Evolutionary conservation across 2,888 invertebrate species (phyloP).

Genomic region (Tineola bisselliella): DNA sequence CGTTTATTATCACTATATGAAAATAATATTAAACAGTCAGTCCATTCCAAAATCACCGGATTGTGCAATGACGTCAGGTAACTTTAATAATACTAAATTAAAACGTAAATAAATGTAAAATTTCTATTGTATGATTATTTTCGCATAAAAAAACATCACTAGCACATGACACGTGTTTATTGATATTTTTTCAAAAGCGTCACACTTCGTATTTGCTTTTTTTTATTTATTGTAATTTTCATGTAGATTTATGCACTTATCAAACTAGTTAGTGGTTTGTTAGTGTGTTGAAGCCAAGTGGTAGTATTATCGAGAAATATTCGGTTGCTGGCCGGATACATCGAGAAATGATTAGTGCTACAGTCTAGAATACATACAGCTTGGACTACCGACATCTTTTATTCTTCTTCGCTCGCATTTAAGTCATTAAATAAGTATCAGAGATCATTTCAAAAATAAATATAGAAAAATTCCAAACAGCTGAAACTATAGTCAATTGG

Average conservation of each 20-base stretch:
- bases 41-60: not conserved
- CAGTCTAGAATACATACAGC: too few species aligned
- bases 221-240: too few species aligned
- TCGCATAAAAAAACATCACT: too few species aligned
- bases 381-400: too few species aligned
- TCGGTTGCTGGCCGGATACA: not conserved
- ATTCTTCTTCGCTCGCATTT: too few species aligned
- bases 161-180: not conserved
- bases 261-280: not conserved
- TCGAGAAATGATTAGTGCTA: not conserved
- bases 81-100: not conserved
- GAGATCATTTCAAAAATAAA: too few species aligned
- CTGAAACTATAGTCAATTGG: too few species aligned
- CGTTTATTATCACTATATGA: too few species aligned
- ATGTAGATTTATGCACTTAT: not conserved
- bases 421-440: too few species aligned
- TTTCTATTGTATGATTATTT: not conserved
- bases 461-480: too few species aligned
- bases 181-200: not conserved
- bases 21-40: too few species aligned
- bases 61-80: not conserved
- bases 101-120: not conserved
- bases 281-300: not conserved
- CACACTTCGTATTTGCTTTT: not conserved
- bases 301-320: not conserved